A percentile compares a stretch with the other conserved stretches of the same genome.
Conservation (phyloP, 2,113 vertebrate species). For the Desmodus rotundus region DNA sequence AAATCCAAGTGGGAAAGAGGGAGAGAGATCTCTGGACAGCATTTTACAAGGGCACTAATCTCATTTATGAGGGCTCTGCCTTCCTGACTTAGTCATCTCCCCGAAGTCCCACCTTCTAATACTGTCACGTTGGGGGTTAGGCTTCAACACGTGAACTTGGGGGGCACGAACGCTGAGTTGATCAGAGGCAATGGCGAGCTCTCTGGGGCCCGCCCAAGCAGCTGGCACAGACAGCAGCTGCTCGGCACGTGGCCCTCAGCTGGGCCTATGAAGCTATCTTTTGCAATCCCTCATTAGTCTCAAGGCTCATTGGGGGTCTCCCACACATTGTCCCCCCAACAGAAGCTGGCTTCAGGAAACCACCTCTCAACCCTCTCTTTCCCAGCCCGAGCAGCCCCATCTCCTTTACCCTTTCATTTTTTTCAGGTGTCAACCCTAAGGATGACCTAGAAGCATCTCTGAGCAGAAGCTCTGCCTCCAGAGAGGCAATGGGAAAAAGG, state of each 20-base stretch:
- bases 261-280: background rate
- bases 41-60: background rate
- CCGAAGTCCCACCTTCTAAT: background rate
- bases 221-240: background rate
- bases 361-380: background rate
- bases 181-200: background rate
- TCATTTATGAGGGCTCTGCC: background rate
- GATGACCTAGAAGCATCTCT: background rate
- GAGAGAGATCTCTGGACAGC: background rate
- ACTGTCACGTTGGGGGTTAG: background rate
- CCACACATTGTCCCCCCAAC: too few relatives aligned
- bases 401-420: background rate
- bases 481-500: constrained; percentile 57
- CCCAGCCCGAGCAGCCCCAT: background rate
- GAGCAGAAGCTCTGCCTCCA: constrained; percentile 17
- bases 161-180: background rate
- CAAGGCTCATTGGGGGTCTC: background rate
- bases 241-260: accelerated
- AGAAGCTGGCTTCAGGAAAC: background rate
- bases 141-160: background rate
- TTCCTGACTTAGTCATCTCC: background rate
- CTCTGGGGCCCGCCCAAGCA: background rate
- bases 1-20: background rate
- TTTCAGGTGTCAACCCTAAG: background rate
- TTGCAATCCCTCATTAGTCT: background rate